phyloP scores from a whole-genome alignment of 2,888 invertebrate species.

The Tetragnatha montana region DNA sequence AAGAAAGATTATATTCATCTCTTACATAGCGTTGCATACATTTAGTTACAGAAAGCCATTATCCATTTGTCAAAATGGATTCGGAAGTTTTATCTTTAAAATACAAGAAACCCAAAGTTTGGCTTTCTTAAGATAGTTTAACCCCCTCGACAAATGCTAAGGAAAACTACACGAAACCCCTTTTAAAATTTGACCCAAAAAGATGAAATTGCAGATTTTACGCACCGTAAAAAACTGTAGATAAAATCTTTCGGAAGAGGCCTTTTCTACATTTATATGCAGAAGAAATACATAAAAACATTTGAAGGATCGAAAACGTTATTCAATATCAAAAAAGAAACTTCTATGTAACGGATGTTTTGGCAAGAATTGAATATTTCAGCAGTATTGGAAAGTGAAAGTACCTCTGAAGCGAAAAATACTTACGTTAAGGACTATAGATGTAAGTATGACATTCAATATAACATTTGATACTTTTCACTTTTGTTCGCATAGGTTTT shows the following conservation, averaged over 20 bases:
- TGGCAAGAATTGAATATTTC: constrained; percentile 19
- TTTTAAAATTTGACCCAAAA: not conserved
- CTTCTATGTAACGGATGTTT: constrained; percentile 19
- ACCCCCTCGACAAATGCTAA: not conserved
- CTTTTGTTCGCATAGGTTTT: not conserved
- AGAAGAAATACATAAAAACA: constrained; percentile 1
- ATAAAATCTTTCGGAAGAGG: not conserved
- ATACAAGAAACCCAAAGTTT: not conserved
- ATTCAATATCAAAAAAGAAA: not conserved
- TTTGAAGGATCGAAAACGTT: not conserved
- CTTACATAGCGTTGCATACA: too few species aligned
- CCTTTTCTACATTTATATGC: constrained; percentile 1
- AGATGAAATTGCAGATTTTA: not conserved
- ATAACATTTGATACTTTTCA: not conserved
- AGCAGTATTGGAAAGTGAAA: not conserved
- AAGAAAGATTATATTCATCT: too few species aligned
- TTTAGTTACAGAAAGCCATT: too few species aligned
- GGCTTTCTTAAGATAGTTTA: not conserved
- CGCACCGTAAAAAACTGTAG: constrained; percentile 6
- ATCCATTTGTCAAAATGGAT: not conserved
- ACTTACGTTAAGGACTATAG: not conserved
- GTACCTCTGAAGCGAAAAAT: not conserved
- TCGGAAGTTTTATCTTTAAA: not conserved
- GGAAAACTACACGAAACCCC: not conserved
- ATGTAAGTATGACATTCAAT: not conserved